phyloP scores from a whole-genome alignment of 2,888 invertebrate genomes.

The Chelonus formosanus region DNA sequence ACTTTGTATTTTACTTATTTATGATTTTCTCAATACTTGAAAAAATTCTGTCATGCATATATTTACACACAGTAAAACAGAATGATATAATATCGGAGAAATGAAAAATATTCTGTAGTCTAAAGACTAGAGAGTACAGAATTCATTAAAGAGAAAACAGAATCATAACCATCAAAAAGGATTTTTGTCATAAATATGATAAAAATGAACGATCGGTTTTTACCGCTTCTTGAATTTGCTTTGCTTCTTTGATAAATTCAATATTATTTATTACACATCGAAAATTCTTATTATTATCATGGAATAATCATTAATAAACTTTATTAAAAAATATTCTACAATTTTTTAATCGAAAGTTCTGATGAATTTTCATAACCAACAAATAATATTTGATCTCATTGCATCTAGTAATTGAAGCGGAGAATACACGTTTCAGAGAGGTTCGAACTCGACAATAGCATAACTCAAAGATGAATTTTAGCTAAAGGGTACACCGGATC shows the following conservation, averaged over 20 bases:
- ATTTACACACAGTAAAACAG: background rate
- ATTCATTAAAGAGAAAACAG: slow-evolving; percentile 17
- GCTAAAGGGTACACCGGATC: slow-evolving; percentile 46
- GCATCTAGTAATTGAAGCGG: background rate
- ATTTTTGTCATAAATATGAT: slow-evolving; percentile 13
- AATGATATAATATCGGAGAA: background rate
- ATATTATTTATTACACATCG: too few relatives aligned
- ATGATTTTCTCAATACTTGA: too few relatives aligned
- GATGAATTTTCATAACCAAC: too few relatives aligned
- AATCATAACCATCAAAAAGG: slow-evolving; percentile 22
- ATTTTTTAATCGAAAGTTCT: too few relatives aligned
- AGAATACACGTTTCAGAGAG: background rate
- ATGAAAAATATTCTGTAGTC: slow-evolving; percentile 9
- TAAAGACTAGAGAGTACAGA: slow-evolving; percentile 7
- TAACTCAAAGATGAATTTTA: slow-evolving; percentile 47
- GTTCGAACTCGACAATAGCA: slow-evolving; percentile 21
- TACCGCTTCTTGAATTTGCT: too few relatives aligned
- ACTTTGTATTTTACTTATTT: too few relatives aligned
- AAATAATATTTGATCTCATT: too few relatives aligned
- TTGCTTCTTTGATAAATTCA: too few relatives aligned
- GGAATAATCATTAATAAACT: background rate
- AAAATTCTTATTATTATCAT: background rate
- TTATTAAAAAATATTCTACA: too few relatives aligned
- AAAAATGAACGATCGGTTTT: slow-evolving; percentile 3
- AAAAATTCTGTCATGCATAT: slow-evolving; percentile 7